Percentiles rank a stretch among this genome's conserved stretches.
Conservation (phyloP, 1,140 invertebrate genomes). For the Zaprionus kolodkinae region DNA sequence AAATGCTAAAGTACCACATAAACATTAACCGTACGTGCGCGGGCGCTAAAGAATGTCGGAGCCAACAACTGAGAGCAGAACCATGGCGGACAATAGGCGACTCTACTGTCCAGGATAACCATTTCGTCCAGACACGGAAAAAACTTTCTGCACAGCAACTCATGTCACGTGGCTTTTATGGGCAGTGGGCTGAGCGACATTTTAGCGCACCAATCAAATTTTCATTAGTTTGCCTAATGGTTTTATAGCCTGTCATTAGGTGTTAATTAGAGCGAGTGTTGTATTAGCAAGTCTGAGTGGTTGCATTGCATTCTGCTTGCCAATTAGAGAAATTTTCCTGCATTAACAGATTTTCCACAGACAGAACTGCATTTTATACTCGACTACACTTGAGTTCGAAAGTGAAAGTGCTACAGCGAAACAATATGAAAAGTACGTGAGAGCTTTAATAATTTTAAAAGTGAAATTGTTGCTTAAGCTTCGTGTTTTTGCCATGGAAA, state of each 20-base stretch:
- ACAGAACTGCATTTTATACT: background rate
- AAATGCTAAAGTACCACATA: constrained; percentile 38
- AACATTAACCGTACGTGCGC: background rate
- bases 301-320: background rate
- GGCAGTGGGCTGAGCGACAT: constrained; percentile 49
- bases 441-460: background rate
- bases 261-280: constrained; percentile 50
- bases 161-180: constrained; percentile 40
- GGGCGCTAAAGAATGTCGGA: constrained; percentile 44
- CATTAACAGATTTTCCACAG: background rate
- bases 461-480: background rate
- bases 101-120: constrained; percentile 53
- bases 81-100: constrained; percentile 61
- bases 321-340: background rate
- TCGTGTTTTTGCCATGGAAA: background rate
- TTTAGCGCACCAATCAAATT: constrained; percentile 66
- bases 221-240: constrained; percentile 61
- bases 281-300: constrained; percentile 34
- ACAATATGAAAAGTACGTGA: background rate
- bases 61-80: constrained; percentile 49
- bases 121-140: constrained; percentile 13
- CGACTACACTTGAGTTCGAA: background rate
- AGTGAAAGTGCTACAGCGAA: background rate
- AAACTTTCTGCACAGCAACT: background rate
- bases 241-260: constrained; percentile 43